A percentile compares a stretch with the other conserved stretches of the same genome.
Evolutionary conservation across 2,888 invertebrate genomes (phyloP).

Genomic region (Orchesellides sinensis): DNA sequence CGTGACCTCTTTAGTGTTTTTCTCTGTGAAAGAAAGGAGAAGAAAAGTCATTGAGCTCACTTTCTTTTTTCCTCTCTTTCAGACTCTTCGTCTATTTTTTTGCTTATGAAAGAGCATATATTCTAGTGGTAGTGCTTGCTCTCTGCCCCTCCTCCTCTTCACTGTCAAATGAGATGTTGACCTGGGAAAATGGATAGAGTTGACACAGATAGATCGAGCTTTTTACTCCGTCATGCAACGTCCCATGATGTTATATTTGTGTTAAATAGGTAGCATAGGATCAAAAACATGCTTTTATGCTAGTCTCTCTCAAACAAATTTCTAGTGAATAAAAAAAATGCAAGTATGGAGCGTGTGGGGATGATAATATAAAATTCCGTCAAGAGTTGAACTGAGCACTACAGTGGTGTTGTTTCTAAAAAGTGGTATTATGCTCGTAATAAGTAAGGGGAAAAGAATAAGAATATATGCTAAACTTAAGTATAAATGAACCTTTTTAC

Average conservation of each 20-base stretch:
- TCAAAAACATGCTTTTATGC: background rate
- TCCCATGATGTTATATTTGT: slow-evolving; percentile 38
- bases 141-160: slow-evolving; percentile 47
- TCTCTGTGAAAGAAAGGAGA: slow-evolving; percentile 6
- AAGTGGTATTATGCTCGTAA: slow-evolving; percentile 6
- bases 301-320: background rate
- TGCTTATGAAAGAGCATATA: background rate
- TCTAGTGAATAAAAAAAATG: slow-evolving; percentile 10
- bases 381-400: slow-evolving; percentile 10
- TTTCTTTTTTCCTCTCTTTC: slow-evolving; percentile 3
- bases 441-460: background rate
- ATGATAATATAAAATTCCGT: slow-evolving; percentile 40
- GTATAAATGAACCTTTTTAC: background rate
- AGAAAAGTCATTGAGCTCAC: slow-evolving; percentile 31
- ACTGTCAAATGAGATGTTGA: slow-evolving; percentile 56
- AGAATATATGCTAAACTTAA: background rate
- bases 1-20: slow-evolving; percentile 39
- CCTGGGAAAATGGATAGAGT: slow-evolving; percentile 56
- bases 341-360: slow-evolving; percentile 5
- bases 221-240: slow-evolving; percentile 49
- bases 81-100: background rate
- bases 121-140: slow-evolving; percentile 23
- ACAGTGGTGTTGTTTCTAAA: slow-evolving; percentile 10
- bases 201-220: slow-evolving; percentile 58
- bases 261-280: slow-evolving; percentile 30